Conservation (phyloP, 1,140 invertebrate species). For the Arion vulgaris region DNA sequence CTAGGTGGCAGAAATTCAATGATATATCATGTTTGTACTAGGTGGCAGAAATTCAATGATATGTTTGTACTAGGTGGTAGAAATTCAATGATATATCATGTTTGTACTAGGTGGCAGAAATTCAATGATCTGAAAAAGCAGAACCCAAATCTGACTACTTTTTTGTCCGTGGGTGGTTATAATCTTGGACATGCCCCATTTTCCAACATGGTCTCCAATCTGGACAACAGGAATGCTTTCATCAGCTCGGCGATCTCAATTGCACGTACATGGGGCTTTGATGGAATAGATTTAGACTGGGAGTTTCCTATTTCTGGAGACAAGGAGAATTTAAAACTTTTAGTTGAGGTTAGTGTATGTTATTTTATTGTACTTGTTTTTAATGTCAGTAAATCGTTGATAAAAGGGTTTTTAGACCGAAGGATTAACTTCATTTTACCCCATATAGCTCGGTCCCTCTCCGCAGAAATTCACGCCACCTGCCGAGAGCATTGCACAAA, state of each 20-base stretch:
- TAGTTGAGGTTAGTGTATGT: slow-evolving; percentile 80
- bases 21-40: no score
- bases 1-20: no score
- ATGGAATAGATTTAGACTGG: slow-evolving; percentile 95
- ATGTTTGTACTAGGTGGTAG: no score
- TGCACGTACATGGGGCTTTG: slow-evolving; percentile 91
- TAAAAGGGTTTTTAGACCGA: no score
- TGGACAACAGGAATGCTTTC: slow-evolving; percentile 48
- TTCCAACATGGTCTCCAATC: slow-evolving; percentile 47
- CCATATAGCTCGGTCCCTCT: no score
- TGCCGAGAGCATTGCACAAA: no score
- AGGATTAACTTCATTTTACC: no score
- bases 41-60: no score
- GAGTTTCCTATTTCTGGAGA: slow-evolving; percentile 93
- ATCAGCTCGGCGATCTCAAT: slow-evolving; percentile 81
- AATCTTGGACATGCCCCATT: slow-evolving; percentile 88
- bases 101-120: slow-evolving; percentile 13
- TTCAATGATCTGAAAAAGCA: slow-evolving; percentile 83
- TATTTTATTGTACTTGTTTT: no score
- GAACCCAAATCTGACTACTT: slow-evolving; percentile 91
- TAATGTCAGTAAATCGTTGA: no score
- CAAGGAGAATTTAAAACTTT: slow-evolving; percentile 88
- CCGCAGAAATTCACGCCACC: no score
- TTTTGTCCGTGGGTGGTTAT: slow-evolving; percentile 95
- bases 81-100: no score